Evolutionary conservation across 2,888 invertebrate species (phyloP), one percentile per base, ranked within the genome.

Genomic region (Exocentrus adspersus): DNA sequence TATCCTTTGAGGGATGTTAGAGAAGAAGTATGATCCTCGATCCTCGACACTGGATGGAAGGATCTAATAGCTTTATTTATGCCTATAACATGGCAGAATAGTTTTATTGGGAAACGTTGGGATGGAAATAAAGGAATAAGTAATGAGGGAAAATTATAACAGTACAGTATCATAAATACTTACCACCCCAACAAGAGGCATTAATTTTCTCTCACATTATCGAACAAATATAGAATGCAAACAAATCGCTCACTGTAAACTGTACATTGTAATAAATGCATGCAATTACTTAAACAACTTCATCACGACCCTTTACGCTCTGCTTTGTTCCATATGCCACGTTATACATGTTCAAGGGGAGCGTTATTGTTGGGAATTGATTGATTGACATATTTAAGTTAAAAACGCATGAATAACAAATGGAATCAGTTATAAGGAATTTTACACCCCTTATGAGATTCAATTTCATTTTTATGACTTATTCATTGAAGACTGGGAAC

Each of bases 341-440:
- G 28, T 17, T 30, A 54, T 24, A 54, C 43, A 54, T 43, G 43
- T 45, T 54, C 54, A 54, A 43, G 42, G 43, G 42, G 43, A 21
- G 20, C 54, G 54, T 54, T 43, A 54, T 43, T 54, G 54, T 54
- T 54, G 54, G 28, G 12, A 43, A 16, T 12, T 54, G 54, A 54
- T 54, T 54, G 54, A 54, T 54, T 54, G 54, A 54, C 54, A 43
- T 28, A 42, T 54, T 54, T 43, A 54, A 21, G 24, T 54, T 45
- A 10, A 41, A 42, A 20, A 42, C 9, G 53, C 43, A 42, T 54
- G 54, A 54, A 43, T 54, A 28, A 43, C 30, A 45, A 54, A 54
- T 54, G 54, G 54, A 43, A 45, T 42, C 19, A 54, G 28, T 30
- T 54, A 28, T 45, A n/a, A n/a, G 53, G 53, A 43, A 28, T 14